Evolutionary conservation across 2,113 vertebrate species (phyloP).

Genomic region (Pyxicephalus adspersus): DNA sequence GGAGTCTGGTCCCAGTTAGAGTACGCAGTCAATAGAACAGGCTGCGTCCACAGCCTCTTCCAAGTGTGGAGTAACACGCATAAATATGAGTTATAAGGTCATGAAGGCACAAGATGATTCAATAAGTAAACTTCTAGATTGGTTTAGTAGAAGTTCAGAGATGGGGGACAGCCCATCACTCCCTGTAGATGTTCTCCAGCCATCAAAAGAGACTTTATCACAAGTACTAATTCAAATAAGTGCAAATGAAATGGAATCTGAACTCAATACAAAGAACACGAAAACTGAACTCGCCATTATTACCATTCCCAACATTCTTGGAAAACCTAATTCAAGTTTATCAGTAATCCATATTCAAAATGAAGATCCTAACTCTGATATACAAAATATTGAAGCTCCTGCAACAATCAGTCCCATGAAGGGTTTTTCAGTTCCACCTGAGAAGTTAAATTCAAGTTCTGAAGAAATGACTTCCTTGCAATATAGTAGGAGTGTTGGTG

Average conservation of each 20-base stretch:
- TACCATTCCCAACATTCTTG: neutral
- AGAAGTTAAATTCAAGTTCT: neutral
- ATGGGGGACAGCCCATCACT: constrained; percentile 59
- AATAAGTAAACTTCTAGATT: constrained; percentile 90
- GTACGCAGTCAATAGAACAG: too few relatives aligned
- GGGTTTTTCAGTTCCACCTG: neutral
- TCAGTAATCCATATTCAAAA: neutral
- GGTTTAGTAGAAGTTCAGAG: constrained; percentile 88
- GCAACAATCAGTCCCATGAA: neutral
- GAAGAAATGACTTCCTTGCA: neutral
- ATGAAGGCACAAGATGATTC: constrained; percentile 74
- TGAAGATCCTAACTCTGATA: neutral
- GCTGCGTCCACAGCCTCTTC: too few relatives aligned
- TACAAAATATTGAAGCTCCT: neutral
- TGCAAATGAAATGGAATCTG: neutral
- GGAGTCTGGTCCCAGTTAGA: too few relatives aligned
- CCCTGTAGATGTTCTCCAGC: neutral
- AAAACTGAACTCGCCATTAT: too few relatives aligned
- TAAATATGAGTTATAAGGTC: constrained; percentile 67
- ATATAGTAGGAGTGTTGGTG: constrained; percentile 6
- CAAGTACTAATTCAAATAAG: neutral
- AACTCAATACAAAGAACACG: neutral
- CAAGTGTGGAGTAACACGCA: too few relatives aligned
- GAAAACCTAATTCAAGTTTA: neutral
- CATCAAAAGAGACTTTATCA: neutral